These are phyloP conservation scores for Charina bottae DNA, from an alignment of 2,113 vertebrate species.

Conservation along the genomic window DNA sequence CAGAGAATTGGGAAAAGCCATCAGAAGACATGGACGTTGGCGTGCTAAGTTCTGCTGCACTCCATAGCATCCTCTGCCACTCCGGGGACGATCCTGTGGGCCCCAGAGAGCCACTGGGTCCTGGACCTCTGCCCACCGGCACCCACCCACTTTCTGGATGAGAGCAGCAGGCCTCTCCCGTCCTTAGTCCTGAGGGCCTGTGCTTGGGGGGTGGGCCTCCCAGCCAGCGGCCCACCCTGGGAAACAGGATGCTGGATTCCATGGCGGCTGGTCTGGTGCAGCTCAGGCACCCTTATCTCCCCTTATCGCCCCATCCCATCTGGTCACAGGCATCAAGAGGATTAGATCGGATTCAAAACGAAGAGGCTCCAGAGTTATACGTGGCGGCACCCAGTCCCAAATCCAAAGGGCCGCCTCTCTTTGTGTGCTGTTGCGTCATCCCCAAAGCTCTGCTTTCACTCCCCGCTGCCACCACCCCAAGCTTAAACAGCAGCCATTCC, in stretches of 20 bases:
- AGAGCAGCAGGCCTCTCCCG: background rate
- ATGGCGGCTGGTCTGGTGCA: background rate
- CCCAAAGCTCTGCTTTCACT: background rate
- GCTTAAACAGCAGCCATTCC: background rate
- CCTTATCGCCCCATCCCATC: background rate
- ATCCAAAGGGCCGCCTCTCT: background rate
- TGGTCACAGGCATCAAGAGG: background rate
- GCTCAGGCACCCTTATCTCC: background rate
- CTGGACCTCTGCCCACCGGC: too few species aligned
- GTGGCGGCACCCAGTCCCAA: background rate
- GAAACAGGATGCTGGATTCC: constrained; percentile 2
- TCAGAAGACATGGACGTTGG: too few species aligned
- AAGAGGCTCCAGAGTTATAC: background rate
- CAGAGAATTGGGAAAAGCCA: too few species aligned
- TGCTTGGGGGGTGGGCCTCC: background rate
- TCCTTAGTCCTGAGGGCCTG: background rate
- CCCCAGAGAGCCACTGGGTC: too few species aligned
- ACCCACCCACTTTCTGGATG: background rate
- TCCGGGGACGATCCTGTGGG: too few species aligned
- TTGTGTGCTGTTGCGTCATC: background rate
- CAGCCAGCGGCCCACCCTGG: background rate
- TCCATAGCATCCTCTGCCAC: too few species aligned
- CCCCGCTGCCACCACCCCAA: background rate
- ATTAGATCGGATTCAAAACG: background rate
- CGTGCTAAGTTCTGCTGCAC: too few species aligned